Base-by-base conservation (phyloP, 2,113 vertebrate species). In the Sphyrna mokarran region DNA sequence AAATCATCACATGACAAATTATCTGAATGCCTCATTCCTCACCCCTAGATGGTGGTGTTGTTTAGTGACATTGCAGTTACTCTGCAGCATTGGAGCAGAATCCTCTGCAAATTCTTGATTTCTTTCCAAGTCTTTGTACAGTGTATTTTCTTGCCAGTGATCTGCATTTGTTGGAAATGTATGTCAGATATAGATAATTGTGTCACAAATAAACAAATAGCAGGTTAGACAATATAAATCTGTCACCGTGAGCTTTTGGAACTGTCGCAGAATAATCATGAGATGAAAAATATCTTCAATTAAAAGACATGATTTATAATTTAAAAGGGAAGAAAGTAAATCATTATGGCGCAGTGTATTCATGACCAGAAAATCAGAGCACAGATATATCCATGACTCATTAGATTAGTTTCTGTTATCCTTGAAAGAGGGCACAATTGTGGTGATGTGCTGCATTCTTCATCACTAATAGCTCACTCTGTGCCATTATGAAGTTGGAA, bases 391-490 rank as follows among this genome's bases (percentile, higher is more conserved):
- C 9, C 89, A 66, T 91, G 89, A 91, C 89, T 66, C 61, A 91
- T n/a, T 66, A 33, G 58, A 90, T 11, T 26, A 90, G 54, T 33
- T 66, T 66, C 89, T 93, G 33, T 33, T 93, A 54, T 93, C 33
- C 58, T 37, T 93, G 58, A n/a, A 37, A 66, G 33, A 93, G 14
- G 6, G 58, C 63, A 66, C 61, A 37, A 93, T 37, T 93, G 89
- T 37, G 89, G n/a, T 93, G 89, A 93, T 66, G 89, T 58, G 37
- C 80, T 40, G 80, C 63, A 93, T 66, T 63, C 61, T 93, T 83
- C 76, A n/a, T n/a, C 80, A 40, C 40, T 40, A 18, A 18, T 33
- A 66, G n/a, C 37, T 93, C 61, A 61, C 89, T 66, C 61, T 66
- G 61, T 37, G 61, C 89, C 89, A 93, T 37, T 22, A 63, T 66